A percentile compares a stretch with the other conserved stretches of the same genome.
Conservation (phyloP, 1,140 invertebrate genomes). For the Stegodyphus mimosarum region DNA sequence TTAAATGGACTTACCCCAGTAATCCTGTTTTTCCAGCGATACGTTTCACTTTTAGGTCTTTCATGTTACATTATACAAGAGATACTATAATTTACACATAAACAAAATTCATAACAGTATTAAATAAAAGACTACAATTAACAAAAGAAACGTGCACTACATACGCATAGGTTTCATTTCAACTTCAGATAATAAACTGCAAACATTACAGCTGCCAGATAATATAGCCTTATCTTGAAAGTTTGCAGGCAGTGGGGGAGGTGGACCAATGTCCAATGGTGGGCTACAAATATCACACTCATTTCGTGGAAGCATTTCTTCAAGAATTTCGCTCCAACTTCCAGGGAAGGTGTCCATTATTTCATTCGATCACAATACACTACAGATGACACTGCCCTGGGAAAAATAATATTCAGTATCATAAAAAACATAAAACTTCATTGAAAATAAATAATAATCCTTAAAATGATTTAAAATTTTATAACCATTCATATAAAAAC, state of each 20-base stretch:
- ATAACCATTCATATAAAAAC: too few relatives aligned
- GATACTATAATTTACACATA: background rate
- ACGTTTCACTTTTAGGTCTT: background rate
- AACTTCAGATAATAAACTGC: slow-evolving; percentile 44
- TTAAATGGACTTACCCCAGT: too few relatives aligned
- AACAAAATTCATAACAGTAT: background rate
- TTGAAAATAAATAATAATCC: too few relatives aligned
- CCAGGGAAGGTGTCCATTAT: slow-evolving; percentile 49
- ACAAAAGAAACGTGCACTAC: background rate
- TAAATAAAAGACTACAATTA: too few relatives aligned
- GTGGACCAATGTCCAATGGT: slow-evolving; percentile 46
- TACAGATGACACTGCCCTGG: background rate
- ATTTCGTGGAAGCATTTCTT: slow-evolving; percentile 54
- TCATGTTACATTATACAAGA: too few relatives aligned
- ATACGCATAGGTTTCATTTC: slow-evolving; percentile 50
- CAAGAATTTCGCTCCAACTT: slow-evolving; percentile 51
- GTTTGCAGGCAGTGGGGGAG: slow-evolving; percentile 48
- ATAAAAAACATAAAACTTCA: too few relatives aligned
- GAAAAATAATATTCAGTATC: background rate
- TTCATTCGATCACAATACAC: slow-evolving; percentile 5
- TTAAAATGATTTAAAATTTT: too few relatives aligned
- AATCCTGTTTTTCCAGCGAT: too few relatives aligned
- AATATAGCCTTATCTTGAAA: slow-evolving; percentile 51
- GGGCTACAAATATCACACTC: slow-evolving; percentile 55
- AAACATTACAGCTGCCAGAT: slow-evolving; percentile 53